Conservation (phyloP, 2,888 invertebrate species). For the Taphrorychus bicolor region DNA sequence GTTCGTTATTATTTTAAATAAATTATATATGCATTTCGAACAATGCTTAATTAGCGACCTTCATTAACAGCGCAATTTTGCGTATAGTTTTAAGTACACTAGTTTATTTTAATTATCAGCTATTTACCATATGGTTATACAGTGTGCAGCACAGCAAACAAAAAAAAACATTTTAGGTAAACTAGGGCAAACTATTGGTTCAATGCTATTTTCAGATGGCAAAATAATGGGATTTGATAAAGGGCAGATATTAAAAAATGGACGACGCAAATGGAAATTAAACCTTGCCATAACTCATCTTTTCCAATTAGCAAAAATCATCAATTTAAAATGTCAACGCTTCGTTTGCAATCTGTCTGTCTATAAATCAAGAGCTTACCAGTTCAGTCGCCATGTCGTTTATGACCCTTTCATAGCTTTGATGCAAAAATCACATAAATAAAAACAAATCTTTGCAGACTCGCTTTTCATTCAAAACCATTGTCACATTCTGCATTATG, state of each 20-base stretch:
- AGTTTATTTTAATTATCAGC: neutral
- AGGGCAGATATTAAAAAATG: neutral
- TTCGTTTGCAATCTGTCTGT: slow-evolving; percentile 6
- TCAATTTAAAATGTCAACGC: slow-evolving; percentile 7
- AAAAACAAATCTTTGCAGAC: too few relatives aligned
- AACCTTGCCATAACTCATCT: slow-evolving; percentile 3
- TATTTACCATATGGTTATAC: neutral
- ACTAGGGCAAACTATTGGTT: too few relatives aligned
- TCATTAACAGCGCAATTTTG: neutral
- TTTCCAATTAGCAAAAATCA: slow-evolving; percentile 5
- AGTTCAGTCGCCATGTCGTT: neutral
- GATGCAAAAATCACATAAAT: neutral
- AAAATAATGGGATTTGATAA: neutral
- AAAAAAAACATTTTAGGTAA: too few relatives aligned
- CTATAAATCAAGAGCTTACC: slow-evolving; percentile 3
- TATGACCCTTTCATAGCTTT: neutral
- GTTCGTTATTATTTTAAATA: neutral
- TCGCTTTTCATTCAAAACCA: too few relatives aligned
- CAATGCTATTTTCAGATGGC: too few relatives aligned
- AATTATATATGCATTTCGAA: neutral
- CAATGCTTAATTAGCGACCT: neutral
- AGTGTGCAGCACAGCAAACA: neutral
- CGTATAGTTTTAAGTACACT: neutral
- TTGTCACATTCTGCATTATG: too few relatives aligned
- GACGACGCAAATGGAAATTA: slow-evolving; percentile 2